Evolutionary conservation across 2,888 invertebrate species (phyloP).

Genomic region (Glaucopsyche alexis): DNA sequence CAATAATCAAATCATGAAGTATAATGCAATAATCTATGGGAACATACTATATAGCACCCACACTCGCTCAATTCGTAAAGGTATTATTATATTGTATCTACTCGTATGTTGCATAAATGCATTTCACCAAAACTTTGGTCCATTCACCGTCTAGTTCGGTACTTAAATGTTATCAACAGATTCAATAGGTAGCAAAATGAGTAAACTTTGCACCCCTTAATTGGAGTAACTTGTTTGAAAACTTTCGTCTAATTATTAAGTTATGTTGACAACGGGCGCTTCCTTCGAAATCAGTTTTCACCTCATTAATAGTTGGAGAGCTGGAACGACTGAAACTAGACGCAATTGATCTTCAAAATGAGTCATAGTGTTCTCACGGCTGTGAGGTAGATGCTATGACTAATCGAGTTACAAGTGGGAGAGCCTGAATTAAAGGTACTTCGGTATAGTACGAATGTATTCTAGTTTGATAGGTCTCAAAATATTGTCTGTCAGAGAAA

Average conservation of each 20-base stretch:
- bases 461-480: background rate
- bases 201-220: constrained; percentile 36
- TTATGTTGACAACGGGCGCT: constrained; percentile 35
- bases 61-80: no score
- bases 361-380: constrained; percentile 59
- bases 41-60: no score
- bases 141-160: background rate
- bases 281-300: constrained; percentile 38
- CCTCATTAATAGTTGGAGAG: constrained; percentile 37
- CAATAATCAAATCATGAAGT: background rate
- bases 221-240: constrained; percentile 41
- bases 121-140: constrained; percentile 16
- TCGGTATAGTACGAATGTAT: background rate
- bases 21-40: background rate
- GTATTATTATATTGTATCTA: no score
- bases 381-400: constrained; percentile 55
- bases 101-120: background rate
- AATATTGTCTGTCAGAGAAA: constrained; percentile 4
- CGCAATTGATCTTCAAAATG: constrained; percentile 48
- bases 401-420: constrained; percentile 52
- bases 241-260: constrained; percentile 40
- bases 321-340: constrained; percentile 36
- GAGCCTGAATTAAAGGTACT: constrained; percentile 34
- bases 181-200: constrained; percentile 11
- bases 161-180: constrained; percentile 5